Conservation (phyloP, 1,140 invertebrate species). For the Eriosoma lanigerum region DNA sequence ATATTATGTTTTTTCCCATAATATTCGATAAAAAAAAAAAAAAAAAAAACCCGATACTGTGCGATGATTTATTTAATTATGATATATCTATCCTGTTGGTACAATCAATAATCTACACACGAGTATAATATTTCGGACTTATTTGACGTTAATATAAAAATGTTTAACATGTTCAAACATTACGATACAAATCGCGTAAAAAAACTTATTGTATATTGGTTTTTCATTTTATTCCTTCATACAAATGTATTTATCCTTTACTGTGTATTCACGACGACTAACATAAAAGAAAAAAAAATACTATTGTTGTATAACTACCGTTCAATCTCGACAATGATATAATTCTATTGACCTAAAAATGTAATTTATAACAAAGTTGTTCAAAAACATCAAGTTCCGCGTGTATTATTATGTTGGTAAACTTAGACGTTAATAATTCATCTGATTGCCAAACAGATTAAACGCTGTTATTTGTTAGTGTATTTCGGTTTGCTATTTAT, state of each 20-base stretch:
- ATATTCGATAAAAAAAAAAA: no score
- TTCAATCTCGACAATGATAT: constrained; percentile 1
- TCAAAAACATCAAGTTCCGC: neutral
- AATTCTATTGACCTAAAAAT: constrained; percentile 34
- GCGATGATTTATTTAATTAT: no score
- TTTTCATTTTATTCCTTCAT: neutral
- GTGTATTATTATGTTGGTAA: neutral
- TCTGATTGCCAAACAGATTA: constrained; percentile 9
- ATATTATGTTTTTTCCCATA: neutral
- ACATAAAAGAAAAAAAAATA: neutral
- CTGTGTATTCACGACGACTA: neutral
- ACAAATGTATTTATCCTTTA: neutral
- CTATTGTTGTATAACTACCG: constrained; percentile 20
- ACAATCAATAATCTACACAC: no score
- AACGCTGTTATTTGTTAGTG: neutral
- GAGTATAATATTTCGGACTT: no score
- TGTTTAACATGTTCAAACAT: no score
- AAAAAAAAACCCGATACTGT: no score
- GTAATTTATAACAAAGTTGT: constrained; percentile 33
- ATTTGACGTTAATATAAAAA: no score
- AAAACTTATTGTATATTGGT: neutral
- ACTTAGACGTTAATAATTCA: neutral
- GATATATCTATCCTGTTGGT: no score
- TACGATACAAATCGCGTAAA: no score
- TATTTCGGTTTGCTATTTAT: neutral